Evolutionary conservation across 2,113 vertebrate species (phyloP).

Genomic region (Bostrychus sinensis): DNA sequence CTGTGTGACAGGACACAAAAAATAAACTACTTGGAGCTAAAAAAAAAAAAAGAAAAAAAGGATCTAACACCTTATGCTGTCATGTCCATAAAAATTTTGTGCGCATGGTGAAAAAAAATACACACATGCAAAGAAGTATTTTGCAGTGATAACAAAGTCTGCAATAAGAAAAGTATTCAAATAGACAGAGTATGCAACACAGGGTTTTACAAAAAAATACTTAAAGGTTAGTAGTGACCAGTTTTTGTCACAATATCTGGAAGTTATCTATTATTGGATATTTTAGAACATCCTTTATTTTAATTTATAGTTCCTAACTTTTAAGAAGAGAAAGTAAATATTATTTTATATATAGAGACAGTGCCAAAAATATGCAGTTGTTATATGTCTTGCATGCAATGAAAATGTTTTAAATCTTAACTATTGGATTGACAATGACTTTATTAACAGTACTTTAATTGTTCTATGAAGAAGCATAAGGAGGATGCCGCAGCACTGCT

Average conservation of each 20-base stretch:
- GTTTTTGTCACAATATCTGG: too few relatives aligned
- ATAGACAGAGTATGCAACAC: neutral
- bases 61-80: conserved; percentile 7
- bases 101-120: neutral
- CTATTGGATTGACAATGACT: too few relatives aligned
- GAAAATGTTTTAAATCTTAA: too few relatives aligned
- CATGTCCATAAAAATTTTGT: conserved; percentile 24
- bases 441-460: too few relatives aligned
- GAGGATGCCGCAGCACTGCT: neutral
- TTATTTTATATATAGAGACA: too few relatives aligned
- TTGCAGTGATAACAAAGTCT: conserved; percentile 5
- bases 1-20: conserved; percentile 53
- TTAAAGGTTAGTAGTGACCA: neutral
- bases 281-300: too few relatives aligned
- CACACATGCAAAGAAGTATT: neutral
- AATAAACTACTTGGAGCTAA: conserved; percentile 35
- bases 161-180: neutral
- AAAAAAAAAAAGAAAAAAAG: conserved; percentile 27
- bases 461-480: too few relatives aligned
- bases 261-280: too few relatives aligned
- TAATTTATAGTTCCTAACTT: too few relatives aligned
- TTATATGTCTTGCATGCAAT: too few relatives aligned
- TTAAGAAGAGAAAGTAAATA: too few relatives aligned
- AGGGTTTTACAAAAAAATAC: neutral
- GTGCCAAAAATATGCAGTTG: too few relatives aligned